Evolutionary conservation across 2,888 invertebrate species (phyloP).

Genomic region (Monopis laevigella): DNA sequence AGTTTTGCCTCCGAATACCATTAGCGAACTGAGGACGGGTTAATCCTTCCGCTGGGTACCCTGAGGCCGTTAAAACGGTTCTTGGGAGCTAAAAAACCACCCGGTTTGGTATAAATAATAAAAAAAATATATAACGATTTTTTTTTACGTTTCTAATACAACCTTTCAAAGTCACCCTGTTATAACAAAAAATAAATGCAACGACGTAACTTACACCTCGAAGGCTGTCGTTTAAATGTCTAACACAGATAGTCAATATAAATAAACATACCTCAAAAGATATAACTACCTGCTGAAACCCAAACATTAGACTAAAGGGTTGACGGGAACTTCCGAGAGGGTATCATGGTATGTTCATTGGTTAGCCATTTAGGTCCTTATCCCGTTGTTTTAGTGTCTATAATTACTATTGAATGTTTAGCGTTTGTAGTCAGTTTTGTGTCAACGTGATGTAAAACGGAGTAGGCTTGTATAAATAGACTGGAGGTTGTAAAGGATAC

Average conservation of each 20-base stretch:
- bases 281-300: not conserved
- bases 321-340: conserved; percentile 8
- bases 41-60: too few relatives aligned
- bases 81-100: not conserved
- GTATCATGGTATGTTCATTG: conserved; percentile 1
- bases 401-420: not conserved
- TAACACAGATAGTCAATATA: too few relatives aligned
- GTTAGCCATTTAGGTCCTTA: not conserved
- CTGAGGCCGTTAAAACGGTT: too few relatives aligned
- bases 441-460: conserved; percentile 5
- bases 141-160: not conserved
- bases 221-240: too few relatives aligned
- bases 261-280: conserved; percentile 1
- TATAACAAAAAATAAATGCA: too few relatives aligned
- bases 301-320: not conserved
- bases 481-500: too few relatives aligned
- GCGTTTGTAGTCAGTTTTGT: not conserved
- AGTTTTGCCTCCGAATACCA: too few relatives aligned
- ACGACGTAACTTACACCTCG: too few relatives aligned
- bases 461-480: conserved; percentile 1
- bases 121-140: not conserved
- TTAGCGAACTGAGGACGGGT: too few relatives aligned
- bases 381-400: not conserved
- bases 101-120: not conserved
- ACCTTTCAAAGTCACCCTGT: too few relatives aligned